Conservation (phyloP, 2,113 vertebrate species). For the Cyanoramphus novaezelandiae region DNA sequence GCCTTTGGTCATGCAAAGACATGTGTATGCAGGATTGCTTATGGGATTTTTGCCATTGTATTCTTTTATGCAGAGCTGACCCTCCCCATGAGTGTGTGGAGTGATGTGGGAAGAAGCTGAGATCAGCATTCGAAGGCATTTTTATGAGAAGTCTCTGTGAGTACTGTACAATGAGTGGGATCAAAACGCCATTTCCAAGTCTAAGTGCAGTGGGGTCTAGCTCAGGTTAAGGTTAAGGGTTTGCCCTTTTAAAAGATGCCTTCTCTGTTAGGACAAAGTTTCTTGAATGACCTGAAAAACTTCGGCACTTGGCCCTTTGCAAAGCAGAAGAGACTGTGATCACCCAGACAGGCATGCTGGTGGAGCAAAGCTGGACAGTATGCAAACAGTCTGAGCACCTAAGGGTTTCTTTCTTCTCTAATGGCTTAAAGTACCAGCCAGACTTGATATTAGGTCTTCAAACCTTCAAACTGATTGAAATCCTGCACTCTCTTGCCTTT, state of each 20-base stretch:
- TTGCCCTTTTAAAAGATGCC: background rate
- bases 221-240: background rate
- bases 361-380: background rate
- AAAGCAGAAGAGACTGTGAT: background rate
- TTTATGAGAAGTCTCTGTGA: background rate
- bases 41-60: accelerated
- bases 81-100: background rate
- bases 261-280: background rate
- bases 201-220: background rate
- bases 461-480: background rate
- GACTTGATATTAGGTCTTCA: background rate
- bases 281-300: background rate
- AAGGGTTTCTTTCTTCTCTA: background rate
- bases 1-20: background rate
- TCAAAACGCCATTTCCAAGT: background rate
- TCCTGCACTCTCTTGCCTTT: background rate
- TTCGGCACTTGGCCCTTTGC: background rate
- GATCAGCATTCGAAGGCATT: background rate
- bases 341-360: accelerated
- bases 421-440: background rate
- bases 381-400: background rate
- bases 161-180: background rate
- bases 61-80: background rate
- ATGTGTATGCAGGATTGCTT: background rate
- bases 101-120: background rate